These are phyloP conservation scores for Pardalotus punctatus DNA, from an alignment of 2,113 vertebrate genomes.

Conservation along the genomic window DNA sequence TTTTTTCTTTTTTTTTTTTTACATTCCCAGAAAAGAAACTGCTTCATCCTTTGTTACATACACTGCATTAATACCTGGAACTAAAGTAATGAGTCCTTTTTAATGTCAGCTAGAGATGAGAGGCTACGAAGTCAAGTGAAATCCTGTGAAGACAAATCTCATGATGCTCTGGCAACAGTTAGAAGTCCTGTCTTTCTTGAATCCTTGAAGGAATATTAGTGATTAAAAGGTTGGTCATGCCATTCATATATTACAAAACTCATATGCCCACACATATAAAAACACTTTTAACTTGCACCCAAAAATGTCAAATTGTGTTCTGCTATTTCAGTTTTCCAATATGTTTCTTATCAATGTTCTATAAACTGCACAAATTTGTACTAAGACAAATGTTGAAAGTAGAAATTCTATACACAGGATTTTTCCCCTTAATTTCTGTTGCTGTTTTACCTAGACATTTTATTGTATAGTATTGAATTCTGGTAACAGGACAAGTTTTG, in stretches of 20 bases:
- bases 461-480: not conserved
- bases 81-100: not conserved
- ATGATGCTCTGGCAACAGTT: not conserved
- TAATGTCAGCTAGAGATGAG: not conserved
- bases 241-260: not conserved
- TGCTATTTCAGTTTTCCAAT: not conserved
- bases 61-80: not conserved
- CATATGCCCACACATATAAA: not conserved
- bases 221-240: not conserved
- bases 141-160: not conserved
- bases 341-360: not conserved
- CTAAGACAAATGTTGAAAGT: not conserved
- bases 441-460: not conserved
- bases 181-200: not conserved
- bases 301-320: not conserved
- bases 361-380: not conserved
- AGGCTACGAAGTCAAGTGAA: not conserved
- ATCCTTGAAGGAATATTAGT: not conserved
- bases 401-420: not conserved
- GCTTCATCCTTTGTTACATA: not conserved
- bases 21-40: not conserved
- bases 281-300: rapidly evolving
- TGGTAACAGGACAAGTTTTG: not conserved
- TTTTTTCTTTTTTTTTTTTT: not conserved
- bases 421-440: not conserved